Base-by-base conservation (phyloP, 2,888 invertebrate genomes). In the Agonopterix subpropinquella region DNA sequence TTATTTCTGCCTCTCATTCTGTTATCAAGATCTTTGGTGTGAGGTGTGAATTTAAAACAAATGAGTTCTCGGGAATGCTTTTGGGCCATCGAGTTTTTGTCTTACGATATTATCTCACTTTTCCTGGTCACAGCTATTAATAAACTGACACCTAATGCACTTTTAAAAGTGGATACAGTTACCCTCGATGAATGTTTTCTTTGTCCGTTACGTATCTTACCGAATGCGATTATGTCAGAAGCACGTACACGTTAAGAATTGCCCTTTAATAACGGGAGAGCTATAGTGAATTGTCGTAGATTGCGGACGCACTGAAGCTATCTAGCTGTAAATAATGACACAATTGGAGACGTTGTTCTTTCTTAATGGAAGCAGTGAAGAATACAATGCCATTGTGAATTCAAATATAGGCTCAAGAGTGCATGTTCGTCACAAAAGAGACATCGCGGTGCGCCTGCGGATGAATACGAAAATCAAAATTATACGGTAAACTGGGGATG, bases 271-370 rank as follows among this genome's bases (percentile, higher is more conserved):
- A 84, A 84, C 84, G 77, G 79, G 67, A 74, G 67, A 73, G 68
- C 67, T 70, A 70, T 71, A 75, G 78, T 75, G 77, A 78, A 80
- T 80, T 77, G 78, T 78, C 75, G 78, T 78, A 79, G 81, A 85
- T 83, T 84, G 75, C 74, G 77, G 76, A 71, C 77, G 72, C 72
- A 76, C 77, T 77, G 73, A 73, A 73, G 67, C 70, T 67, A 69
- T 66, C 67, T 85, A 86, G 82, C 86, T 84, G 86, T 87, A 84
- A 77, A 75, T 85, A 85, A 86, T 84, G 71, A 80, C 76, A 80
- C 77, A 78, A 82, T 74, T 75, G 76, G 55, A 67, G 66, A 70
- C 64, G 70, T 70, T 74, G 69, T 73, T 77, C 69, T 73, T 71
- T 75, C 59, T 61, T 72, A 71, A 72, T 75, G 64, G 64, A 54